phyloP scores from a whole-genome alignment of 2,888 invertebrate genomes.

The Eilema sororculum region DNA sequence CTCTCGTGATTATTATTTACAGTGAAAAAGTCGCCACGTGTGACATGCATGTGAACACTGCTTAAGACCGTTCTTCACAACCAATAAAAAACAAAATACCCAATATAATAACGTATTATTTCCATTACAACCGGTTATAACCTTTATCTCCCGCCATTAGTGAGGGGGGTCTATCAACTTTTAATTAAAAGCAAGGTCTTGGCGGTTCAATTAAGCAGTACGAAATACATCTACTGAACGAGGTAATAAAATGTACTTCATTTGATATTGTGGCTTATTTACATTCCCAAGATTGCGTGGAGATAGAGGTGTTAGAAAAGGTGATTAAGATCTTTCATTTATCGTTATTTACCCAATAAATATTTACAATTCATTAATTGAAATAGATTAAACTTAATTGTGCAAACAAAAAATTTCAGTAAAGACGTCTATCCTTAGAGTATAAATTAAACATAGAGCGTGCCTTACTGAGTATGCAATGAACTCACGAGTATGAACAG shows the following conservation, averaged over 20 bases:
- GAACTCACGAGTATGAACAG: too few species aligned
- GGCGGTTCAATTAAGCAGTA: constrained; percentile 41
- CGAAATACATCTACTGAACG: constrained; percentile 24
- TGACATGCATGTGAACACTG: too few species aligned
- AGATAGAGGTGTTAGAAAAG: constrained; percentile 23
- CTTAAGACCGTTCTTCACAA: too few species aligned
- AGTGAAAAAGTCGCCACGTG: too few species aligned
- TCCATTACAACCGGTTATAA: constrained; percentile 14
- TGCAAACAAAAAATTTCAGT: too few species aligned
- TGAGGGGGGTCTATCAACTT: constrained; percentile 28
- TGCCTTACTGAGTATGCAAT: too few species aligned
- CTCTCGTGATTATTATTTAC: too few species aligned
- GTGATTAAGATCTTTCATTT: constrained; percentile 17
- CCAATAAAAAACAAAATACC: neutral
- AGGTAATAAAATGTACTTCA: constrained; percentile 30
- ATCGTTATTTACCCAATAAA: neutral
- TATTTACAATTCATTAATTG: neutral
- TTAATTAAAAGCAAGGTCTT: constrained; percentile 38
- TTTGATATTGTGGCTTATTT: constrained; percentile 26
- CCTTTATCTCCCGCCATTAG: constrained; percentile 19
- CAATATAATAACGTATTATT: neutral
- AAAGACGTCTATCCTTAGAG: too few species aligned
- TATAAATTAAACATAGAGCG: too few species aligned
- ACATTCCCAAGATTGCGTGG: constrained; percentile 28
- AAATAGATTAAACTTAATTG: neutral